phyloP scores from a whole-genome alignment of 2,797 vertebrate genomes.

The Lagodon rhomboides region DNA sequence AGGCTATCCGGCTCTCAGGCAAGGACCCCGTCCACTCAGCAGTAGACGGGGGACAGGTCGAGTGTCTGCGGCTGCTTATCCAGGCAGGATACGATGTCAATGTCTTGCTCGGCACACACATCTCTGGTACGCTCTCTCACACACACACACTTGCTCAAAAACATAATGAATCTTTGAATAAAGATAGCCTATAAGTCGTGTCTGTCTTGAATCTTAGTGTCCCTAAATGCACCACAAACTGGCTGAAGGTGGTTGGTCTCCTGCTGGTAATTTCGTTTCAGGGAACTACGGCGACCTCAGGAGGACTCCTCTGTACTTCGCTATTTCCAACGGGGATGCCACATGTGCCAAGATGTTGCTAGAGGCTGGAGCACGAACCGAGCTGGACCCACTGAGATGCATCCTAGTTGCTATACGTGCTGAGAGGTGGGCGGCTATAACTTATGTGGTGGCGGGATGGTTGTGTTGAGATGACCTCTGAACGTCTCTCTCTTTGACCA shows the following conservation, averaged over 20 bases:
- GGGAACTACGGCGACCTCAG: conserved; percentile 88
- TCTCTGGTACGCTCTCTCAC: conserved; percentile 64
- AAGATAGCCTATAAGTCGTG: not conserved
- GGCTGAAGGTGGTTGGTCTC: no score
- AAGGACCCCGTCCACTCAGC: conserved; percentile 90
- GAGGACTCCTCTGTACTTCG: conserved; percentile 87
- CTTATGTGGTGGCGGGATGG: not conserved
- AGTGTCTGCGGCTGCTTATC: conserved; percentile 90
- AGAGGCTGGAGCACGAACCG: conserved; percentile 86
- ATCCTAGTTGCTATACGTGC: conserved; percentile 89
- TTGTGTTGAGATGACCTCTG: not conserved
- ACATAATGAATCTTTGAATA: not conserved
- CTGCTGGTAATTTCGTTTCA: conserved; percentile 31
- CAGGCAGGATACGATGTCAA: conserved; percentile 88
- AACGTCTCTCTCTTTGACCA: not conserved
- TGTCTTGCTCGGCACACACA: conserved; percentile 74
- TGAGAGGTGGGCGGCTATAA: conserved; percentile 68
- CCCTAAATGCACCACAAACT: not conserved
- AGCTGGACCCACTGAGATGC: conserved; percentile 89
- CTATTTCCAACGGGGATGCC: conserved; percentile 88
- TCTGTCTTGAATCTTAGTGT: no score
- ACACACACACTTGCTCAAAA: not conserved
- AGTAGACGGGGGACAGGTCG: conserved; percentile 87
- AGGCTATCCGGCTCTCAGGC: conserved; percentile 87
- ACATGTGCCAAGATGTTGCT: conserved; percentile 88